These are phyloP conservation scores for Drosophila macrospina DNA, from an alignment of 2,888 invertebrate genomes.

Conservation along the genomic window DNA sequence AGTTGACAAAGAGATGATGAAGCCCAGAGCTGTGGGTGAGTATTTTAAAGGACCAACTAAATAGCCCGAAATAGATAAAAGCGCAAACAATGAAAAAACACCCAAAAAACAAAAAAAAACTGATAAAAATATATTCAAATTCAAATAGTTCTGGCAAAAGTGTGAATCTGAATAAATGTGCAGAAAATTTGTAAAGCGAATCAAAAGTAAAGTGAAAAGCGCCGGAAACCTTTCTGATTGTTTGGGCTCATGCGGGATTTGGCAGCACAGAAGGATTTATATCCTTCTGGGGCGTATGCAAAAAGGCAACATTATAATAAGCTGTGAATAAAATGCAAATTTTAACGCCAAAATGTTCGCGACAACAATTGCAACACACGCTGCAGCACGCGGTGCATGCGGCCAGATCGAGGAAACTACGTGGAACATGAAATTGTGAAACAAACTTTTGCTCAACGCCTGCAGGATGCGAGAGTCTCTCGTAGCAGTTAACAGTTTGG, in stretches of 20 bases:
- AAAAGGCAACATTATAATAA: conserved; percentile 43
- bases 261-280: conserved; percentile 21
- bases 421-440: conserved; percentile 46
- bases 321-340: conserved; percentile 63
- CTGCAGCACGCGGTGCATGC: conserved; percentile 1
- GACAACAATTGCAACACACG: conserved; percentile 59
- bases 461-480: conserved; percentile 46
- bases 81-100: neutral
- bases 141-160: neutral
- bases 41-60: neutral
- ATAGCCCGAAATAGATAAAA: neutral
- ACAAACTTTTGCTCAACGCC: conserved; percentile 53
- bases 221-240: conserved; percentile 35
- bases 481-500: conserved; percentile 41
- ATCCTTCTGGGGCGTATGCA: conserved; percentile 9
- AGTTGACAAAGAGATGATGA: conserved; percentile 12
- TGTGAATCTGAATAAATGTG: conserved; percentile 18
- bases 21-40: neutral
- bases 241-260: conserved; percentile 18
- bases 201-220: conserved; percentile 15
- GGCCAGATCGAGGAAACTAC: conserved; percentile 21
- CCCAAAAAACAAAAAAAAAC: neutral
- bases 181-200: conserved; percentile 17
- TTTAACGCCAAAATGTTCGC: conserved; percentile 47
- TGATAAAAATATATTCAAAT: neutral